A percentile compares a stretch with the other conserved stretches of the same genome.
phyloP scores from a whole-genome alignment of 1,140 invertebrate genomes.

The Nasonia longicornis region DNA sequence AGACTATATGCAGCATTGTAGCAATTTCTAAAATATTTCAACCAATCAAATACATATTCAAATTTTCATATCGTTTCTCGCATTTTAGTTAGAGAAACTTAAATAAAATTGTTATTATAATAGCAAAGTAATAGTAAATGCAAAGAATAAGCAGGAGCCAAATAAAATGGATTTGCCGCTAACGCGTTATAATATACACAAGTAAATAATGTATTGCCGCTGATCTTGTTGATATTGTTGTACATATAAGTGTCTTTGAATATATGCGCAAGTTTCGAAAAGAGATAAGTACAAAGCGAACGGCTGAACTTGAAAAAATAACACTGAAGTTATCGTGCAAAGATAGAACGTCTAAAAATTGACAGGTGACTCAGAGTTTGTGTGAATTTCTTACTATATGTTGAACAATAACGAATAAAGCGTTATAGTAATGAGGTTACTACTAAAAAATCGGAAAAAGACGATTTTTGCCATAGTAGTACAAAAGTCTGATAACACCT shows the following conservation, averaged over 20 bases:
- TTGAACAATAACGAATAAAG: constrained; percentile 15
- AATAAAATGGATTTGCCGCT: neutral
- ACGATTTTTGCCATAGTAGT: neutral
- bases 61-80: too few relatives aligned
- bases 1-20: too few relatives aligned
- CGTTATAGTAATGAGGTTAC: neutral
- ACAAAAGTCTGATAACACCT: constrained; percentile 22
- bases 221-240: constrained; percentile 27
- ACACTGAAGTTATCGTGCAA: neutral
- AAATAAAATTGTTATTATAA: too few relatives aligned
- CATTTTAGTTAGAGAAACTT: too few relatives aligned
- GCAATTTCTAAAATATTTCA: too few relatives aligned
- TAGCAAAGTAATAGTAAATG: too few relatives aligned
- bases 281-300: neutral
- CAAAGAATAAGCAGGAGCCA: too few relatives aligned
- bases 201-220: neutral
- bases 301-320: neutral
- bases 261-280: constrained; percentile 18
- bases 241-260: constrained; percentile 13
- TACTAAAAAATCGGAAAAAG: neutral
- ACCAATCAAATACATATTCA: too few relatives aligned
- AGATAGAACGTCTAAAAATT: constrained; percentile 33
- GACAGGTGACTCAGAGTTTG: neutral
- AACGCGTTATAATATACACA: neutral
- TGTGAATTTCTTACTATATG: constrained; percentile 15